Conservation (phyloP, 2,888 invertebrate genomes). For the Lutraria lutraria region DNA sequence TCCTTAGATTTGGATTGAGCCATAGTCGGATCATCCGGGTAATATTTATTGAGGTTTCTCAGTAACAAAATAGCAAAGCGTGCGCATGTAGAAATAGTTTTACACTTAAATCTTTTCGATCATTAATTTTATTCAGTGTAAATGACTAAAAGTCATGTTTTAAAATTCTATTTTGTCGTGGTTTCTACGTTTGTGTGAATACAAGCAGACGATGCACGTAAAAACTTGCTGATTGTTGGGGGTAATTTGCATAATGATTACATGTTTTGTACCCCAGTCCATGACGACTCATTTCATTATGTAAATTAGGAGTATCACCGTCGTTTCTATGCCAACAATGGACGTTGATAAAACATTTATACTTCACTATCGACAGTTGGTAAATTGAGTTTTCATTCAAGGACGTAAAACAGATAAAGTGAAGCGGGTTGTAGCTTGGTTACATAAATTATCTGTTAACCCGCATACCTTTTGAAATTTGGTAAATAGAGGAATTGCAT, state of each 20-base stretch:
- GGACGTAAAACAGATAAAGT: neutral
- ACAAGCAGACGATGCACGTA: neutral
- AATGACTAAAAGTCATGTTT: no score
- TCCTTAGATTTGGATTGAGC: constrained; percentile 94
- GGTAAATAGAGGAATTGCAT: neutral
- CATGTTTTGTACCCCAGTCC: neutral
- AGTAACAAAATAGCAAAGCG: constrained; percentile 99
- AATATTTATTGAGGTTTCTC: constrained; percentile 96
- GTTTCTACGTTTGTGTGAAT: no score
- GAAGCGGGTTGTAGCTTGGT: neutral
- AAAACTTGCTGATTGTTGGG: neutral
- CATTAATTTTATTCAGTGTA: no score
- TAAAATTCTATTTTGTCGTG: no score
- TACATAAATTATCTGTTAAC: neutral
- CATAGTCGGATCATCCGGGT: constrained; percentile 96
- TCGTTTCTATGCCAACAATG: neutral
- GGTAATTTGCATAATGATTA: constrained; percentile 4
- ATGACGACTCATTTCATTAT: neutral
- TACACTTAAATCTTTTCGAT: no score
- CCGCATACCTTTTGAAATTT: neutral
- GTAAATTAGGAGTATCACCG: neutral
- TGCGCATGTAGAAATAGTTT: no score
- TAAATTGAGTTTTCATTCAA: neutral
- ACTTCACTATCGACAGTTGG: neutral
- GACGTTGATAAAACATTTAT: neutral